Conservation (phyloP, 2,888 invertebrate genomes). For the Coleophora deauratella region DNA sequence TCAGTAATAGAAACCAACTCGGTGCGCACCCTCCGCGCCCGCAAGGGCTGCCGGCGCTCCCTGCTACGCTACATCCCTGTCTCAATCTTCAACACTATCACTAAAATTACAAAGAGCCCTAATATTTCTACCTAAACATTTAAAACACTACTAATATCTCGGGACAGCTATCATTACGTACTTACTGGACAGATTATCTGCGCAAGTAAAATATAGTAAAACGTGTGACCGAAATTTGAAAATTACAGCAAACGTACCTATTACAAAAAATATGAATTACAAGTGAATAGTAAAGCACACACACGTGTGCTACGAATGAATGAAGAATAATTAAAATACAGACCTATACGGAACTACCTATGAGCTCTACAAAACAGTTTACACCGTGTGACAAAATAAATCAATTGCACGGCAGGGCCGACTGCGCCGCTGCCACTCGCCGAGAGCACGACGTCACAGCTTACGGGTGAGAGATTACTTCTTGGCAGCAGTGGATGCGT, state of each 20-base stretch:
- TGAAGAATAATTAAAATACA: background rate
- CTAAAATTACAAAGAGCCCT: slow-evolving; percentile 25
- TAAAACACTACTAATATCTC: slow-evolving; percentile 29
- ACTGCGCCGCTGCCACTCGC: background rate
- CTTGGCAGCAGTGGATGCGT: slow-evolving; percentile 28
- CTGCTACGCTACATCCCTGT: slow-evolving; percentile 18
- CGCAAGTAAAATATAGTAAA: slow-evolving; percentile 32
- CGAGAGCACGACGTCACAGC: background rate
- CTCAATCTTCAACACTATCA: slow-evolving; percentile 16
- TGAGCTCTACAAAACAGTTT: background rate
- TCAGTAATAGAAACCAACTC: slow-evolving; percentile 25
- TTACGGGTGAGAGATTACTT: slow-evolving; percentile 33
- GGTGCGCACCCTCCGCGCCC: slow-evolving; percentile 12
- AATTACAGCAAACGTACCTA: slow-evolving; percentile 31
- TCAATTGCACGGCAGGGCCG: background rate
- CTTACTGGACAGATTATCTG: slow-evolving; percentile 60
- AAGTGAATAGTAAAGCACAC: background rate
- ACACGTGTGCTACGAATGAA: background rate
- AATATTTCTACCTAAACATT: slow-evolving; percentile 26
- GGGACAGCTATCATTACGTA: slow-evolving; percentile 28
- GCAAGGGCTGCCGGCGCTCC: slow-evolving; percentile 8
- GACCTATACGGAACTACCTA: background rate
- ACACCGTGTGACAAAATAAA: background rate
- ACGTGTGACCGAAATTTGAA: slow-evolving; percentile 33
- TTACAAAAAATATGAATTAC: slow-evolving; percentile 1